These are phyloP conservation scores for Melinaea menophilus DNA, from an alignment of 2,888 invertebrate species.

Conservation along the genomic window DNA sequence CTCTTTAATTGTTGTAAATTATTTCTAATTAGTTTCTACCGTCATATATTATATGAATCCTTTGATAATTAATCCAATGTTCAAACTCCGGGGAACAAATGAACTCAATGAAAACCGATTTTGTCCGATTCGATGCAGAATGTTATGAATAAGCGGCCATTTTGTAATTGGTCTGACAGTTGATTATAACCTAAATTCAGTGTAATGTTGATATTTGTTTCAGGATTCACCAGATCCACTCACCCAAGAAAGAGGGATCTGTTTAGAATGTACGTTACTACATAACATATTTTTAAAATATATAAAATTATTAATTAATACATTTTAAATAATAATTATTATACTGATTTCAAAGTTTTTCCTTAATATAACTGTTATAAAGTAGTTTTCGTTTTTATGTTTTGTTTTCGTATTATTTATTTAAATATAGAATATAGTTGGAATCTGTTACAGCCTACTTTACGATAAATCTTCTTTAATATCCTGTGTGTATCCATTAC, in stretches of 20 bases:
- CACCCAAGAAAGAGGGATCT: constrained; percentile 46
- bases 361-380: too few relatives aligned
- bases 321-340: too few relatives aligned
- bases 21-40: too few relatives aligned
- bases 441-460: too few relatives aligned
- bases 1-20: too few relatives aligned
- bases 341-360: too few relatives aligned
- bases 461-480: too few relatives aligned
- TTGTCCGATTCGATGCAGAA: constrained; percentile 33
- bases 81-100: constrained; percentile 16
- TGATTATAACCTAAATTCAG: background rate
- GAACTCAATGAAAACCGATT: constrained; percentile 44
- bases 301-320: too few relatives aligned
- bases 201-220: constrained; percentile 31
- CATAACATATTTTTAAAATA: constrained; percentile 1
- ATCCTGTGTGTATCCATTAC: too few relatives aligned
- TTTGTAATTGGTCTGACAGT: background rate
- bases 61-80: constrained; percentile 18
- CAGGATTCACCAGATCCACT: constrained; percentile 50
- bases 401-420: too few relatives aligned
- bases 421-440: too few relatives aligned
- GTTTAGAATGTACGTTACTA: constrained; percentile 46
- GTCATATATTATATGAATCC: background rate
- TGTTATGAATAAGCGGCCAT: constrained; percentile 6
- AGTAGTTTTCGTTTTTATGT: too few relatives aligned